These are phyloP conservation scores for Carettochelys insculpta DNA, from an alignment of 2,113 vertebrate species.

Conservation along the genomic window DNA sequence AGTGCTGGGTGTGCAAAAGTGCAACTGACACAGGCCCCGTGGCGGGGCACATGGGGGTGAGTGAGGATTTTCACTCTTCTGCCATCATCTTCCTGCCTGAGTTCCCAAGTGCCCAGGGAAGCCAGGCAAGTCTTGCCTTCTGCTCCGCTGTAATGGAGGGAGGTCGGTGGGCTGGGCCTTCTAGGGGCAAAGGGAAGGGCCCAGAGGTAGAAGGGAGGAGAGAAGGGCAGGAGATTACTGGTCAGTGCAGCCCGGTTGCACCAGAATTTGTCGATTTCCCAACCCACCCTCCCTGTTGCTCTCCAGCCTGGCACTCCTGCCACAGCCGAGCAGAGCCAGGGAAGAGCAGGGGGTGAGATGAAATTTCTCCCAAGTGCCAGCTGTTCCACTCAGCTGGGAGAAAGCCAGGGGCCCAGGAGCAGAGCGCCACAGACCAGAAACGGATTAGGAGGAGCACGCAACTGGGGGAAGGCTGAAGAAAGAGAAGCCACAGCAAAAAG, in stretches of 20 bases:
- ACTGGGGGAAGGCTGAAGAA: not conserved
- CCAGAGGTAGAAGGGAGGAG: too few relatives aligned
- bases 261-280: not conserved
- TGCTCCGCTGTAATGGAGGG: not conserved
- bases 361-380: not conserved
- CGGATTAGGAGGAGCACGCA: not conserved
- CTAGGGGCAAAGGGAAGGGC: not conserved
- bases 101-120: not conserved
- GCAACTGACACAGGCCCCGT: not conserved
- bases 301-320: not conserved
- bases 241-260: not conserved
- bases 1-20: too few relatives aligned
- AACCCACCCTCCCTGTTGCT: not conserved
- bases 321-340: not conserved
- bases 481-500: accelerated
- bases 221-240: too few relatives aligned
- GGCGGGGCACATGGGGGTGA: too few relatives aligned
- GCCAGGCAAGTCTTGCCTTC: not conserved
- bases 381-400: not conserved
- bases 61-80: too few relatives aligned
- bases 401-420: not conserved
- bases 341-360: not conserved
- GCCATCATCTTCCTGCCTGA: too few relatives aligned
- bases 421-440: not conserved
- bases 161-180: not conserved